phyloP scores from a whole-genome alignment of 2,113 vertebrate species.

The Axis porcinus region DNA sequence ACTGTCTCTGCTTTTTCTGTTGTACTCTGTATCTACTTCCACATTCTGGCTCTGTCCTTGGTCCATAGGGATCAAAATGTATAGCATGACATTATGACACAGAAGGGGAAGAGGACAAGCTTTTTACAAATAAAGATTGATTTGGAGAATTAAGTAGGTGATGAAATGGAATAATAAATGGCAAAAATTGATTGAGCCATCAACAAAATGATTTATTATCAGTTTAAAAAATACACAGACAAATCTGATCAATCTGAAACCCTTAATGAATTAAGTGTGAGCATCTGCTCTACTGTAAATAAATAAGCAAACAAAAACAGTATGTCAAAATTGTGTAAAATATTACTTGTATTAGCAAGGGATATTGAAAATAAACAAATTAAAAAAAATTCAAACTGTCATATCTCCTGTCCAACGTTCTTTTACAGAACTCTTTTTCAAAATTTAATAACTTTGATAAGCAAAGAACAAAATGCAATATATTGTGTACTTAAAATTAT shows the following conservation, averaged over 20 bases:
- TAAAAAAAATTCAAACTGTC: neutral
- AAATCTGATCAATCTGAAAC: slow-evolving; percentile 53
- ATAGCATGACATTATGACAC: neutral
- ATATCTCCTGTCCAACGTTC: neutral
- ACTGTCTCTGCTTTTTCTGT: neutral
- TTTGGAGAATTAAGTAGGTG: slow-evolving; percentile 54
- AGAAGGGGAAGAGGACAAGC: neutral
- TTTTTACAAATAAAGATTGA: slow-evolving; percentile 50
- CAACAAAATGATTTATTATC: slow-evolving; percentile 58
- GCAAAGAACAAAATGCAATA: neutral
- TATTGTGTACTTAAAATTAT: no score
- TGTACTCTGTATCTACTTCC: neutral
- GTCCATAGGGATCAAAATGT: neutral
- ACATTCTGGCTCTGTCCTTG: neutral
- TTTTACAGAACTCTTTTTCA: neutral
- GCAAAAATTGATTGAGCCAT: slow-evolving; percentile 59
- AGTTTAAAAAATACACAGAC: slow-evolving; percentile 48
- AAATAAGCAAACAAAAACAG: neutral
- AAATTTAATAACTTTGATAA: neutral
- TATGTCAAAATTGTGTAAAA: neutral
- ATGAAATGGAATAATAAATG: slow-evolving; percentile 61
- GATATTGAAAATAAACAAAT: neutral
- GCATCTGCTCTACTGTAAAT: neutral
- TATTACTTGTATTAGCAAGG: neutral
- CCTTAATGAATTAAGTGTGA: slow-evolving; percentile 27